Percentiles rank a stretch among this genome's conserved stretches.
These are phyloP conservation scores for Empidonax traillii DNA, from an alignment of 2,113 vertebrate genomes.

Conservation along the genomic window DNA sequence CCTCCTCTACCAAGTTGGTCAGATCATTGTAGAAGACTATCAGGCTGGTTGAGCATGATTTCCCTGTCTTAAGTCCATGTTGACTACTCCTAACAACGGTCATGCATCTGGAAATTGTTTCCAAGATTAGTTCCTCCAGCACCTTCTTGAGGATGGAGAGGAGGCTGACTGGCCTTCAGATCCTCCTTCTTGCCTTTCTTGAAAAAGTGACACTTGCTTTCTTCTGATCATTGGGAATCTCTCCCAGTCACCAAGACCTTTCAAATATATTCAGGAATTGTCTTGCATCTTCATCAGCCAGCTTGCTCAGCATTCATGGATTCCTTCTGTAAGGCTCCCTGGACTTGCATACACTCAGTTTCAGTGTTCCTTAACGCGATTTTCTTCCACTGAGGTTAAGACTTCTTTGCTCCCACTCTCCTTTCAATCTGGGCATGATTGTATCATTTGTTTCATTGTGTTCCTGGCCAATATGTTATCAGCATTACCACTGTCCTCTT, in stretches of 20 bases:
- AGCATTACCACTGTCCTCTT: background rate
- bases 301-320: background rate
- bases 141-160: background rate
- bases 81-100: background rate
- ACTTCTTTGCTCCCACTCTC: background rate
- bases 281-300: background rate
- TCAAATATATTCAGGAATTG: background rate
- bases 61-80: background rate
- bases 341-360: background rate
- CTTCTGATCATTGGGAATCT: background rate
- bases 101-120: background rate
- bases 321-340: background rate
- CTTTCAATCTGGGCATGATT: background rate
- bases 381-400: background rate
- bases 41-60: background rate
- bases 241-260: background rate
- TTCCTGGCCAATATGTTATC: background rate
- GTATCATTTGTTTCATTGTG: background rate
- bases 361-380: background rate
- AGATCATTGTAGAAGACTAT: background rate
- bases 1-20: background rate
- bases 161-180: background rate
- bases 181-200: background rate
- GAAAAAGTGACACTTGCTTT: background rate
- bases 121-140: background rate